Evolutionary conservation across 2,113 vertebrate genomes (phyloP).

Genomic region (Morone saxatilis): DNA sequence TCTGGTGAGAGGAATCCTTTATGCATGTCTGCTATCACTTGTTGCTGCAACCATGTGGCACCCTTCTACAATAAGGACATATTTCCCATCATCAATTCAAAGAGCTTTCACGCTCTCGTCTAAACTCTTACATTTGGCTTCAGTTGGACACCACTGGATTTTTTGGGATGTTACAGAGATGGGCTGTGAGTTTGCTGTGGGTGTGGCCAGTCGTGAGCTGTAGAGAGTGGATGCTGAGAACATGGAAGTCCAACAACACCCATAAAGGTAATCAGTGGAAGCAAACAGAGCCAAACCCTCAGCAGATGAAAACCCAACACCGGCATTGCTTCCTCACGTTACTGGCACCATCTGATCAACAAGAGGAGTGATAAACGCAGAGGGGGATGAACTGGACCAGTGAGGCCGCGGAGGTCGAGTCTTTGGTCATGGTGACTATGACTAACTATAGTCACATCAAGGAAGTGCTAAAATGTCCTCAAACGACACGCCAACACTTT

Average conservation of each 20-base stretch:
- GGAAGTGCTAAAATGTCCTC: background rate
- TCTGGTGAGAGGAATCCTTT: background rate
- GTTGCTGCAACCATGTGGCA: conserved; percentile 34
- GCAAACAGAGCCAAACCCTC: conserved; percentile 18
- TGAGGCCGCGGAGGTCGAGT: background rate
- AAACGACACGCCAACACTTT: background rate
- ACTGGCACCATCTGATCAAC: conserved; percentile 9
- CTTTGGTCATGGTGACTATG: background rate
- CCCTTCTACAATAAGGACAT: background rate
- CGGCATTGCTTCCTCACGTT: conserved; percentile 12
- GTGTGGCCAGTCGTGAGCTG: background rate
- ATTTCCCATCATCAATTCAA: background rate
- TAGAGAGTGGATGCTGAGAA: background rate
- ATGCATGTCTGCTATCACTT: conserved; percentile 33
- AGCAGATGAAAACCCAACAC: conserved; percentile 24
- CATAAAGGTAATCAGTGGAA: conserved; percentile 21
- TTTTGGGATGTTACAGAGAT: background rate
- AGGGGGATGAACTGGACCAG: background rate
- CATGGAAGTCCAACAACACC: background rate
- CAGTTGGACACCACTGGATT: background rate
- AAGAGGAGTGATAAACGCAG: background rate
- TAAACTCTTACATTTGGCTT: too few relatives aligned
- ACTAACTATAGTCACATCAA: background rate
- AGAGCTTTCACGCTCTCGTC: background rate
- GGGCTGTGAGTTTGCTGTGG: background rate